Evolutionary conservation across 1,140 invertebrate species (phyloP).

Genomic region (Belonocnema kinseyi): DNA sequence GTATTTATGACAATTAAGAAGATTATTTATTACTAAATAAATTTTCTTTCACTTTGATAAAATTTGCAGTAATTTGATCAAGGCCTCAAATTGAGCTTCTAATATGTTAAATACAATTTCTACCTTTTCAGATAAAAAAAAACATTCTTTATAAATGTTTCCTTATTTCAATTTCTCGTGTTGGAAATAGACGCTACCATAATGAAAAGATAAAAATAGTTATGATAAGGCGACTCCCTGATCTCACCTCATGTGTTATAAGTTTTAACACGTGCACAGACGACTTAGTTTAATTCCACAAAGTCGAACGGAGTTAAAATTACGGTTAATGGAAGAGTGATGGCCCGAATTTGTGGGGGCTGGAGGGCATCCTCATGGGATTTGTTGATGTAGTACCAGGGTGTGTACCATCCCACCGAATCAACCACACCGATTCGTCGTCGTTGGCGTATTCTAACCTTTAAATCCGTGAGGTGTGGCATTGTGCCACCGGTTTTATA

Average conservation of each 20-base stretch:
- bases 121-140: no score
- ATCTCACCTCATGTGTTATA: neutral
- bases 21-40: no score
- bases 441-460: slow-evolving; percentile 46
- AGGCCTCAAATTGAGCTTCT: no score
- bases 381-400: slow-evolving; percentile 56
- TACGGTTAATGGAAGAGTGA: slow-evolving; percentile 49
- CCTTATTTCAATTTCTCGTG: no score
- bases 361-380: slow-evolving; percentile 54
- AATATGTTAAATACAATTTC: no score
- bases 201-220: no score
- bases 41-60: no score
- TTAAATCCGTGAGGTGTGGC: slow-evolving; percentile 55
- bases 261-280: neutral
- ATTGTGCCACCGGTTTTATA: slow-evolving; percentile 51
- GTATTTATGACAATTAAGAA: no score
- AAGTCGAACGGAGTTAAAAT: slow-evolving; percentile 52
- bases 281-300: slow-evolving; percentile 43
- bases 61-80: no score
- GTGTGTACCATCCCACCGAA: slow-evolving; percentile 43
- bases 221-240: no score
- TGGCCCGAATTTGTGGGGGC: slow-evolving; percentile 22
- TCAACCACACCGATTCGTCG: slow-evolving; percentile 54
- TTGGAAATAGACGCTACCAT: no score
- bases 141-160: no score